These are phyloP conservation scores for Eulemur rufifrons DNA, from an alignment of 2,113 vertebrate genomes.

Conservation along the genomic window DNA sequence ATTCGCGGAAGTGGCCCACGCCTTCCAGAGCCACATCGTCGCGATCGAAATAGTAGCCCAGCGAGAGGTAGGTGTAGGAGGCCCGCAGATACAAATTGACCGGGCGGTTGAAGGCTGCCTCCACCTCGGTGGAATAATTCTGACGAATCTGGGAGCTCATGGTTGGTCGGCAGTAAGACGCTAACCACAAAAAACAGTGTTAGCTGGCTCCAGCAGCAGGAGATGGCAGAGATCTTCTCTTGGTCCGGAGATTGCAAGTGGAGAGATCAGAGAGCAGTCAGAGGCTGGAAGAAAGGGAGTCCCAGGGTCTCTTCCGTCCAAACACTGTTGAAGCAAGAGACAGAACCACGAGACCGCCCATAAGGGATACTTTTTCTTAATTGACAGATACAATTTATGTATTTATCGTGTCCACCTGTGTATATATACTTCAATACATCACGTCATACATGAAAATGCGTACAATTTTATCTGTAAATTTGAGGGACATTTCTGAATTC, in stretches of 20 bases:
- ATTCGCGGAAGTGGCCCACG: conserved; percentile 89
- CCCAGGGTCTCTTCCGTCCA: conserved; percentile 75
- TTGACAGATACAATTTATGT: not conserved
- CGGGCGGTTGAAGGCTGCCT: conserved; percentile 78
- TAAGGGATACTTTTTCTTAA: not conserved
- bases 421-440: not conserved
- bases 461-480: not conserved
- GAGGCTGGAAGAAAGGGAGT: not conserved
- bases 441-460: too few species aligned
- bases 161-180: not conserved
- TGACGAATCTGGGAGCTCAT: conserved; percentile 81
- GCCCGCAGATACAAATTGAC: conserved; percentile 77
- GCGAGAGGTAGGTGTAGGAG: conserved; percentile 80
- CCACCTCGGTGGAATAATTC: conserved; percentile 80
- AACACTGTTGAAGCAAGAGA: conserved; percentile 84
- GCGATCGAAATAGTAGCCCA: conserved; percentile 89
- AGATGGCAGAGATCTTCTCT: not conserved
- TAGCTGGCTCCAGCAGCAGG: not conserved
- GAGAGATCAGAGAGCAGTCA: not conserved
- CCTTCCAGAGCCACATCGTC: conserved; percentile 91
- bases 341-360: conserved; percentile 50
- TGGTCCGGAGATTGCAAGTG: not conserved
- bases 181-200: not conserved
- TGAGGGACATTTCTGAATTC: not conserved
- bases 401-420: not conserved